Evolutionary conservation across 2,888 invertebrate genomes (phyloP).

Genomic region (Cactoblastis cactorum): DNA sequence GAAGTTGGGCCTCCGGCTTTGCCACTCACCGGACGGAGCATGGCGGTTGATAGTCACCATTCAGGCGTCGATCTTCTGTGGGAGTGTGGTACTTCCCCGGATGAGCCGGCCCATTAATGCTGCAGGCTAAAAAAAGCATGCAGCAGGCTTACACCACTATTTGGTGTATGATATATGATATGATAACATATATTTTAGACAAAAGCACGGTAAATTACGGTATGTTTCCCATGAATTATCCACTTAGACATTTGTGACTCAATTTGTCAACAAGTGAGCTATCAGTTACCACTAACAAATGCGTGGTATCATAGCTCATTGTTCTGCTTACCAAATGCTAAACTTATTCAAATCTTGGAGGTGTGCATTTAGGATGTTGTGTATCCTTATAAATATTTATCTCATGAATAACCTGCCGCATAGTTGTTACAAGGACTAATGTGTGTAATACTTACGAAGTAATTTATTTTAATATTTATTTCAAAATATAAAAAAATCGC

Average conservation of each 20-base stretch:
- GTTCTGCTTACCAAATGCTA: slow-evolving; percentile 46
- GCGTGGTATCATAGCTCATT: slow-evolving; percentile 38
- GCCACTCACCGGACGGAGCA: too few relatives aligned
- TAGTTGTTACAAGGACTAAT: slow-evolving; percentile 20
- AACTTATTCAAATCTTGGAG: slow-evolving; percentile 44
- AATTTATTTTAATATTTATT: not conserved
- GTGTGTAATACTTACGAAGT: not conserved
- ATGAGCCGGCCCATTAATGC: too few relatives aligned
- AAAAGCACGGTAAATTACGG: slow-evolving; percentile 16
- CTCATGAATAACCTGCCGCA: slow-evolving; percentile 28
- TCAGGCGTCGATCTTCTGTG: too few relatives aligned
- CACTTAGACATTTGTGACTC: slow-evolving; percentile 37
- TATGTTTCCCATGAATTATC: slow-evolving; percentile 22
- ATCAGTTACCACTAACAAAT: slow-evolving; percentile 40
- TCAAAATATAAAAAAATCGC: too few relatives aligned
- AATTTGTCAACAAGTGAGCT: slow-evolving; percentile 41
- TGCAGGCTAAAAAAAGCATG: too few relatives aligned
- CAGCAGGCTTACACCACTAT: too few relatives aligned
- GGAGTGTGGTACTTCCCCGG: too few relatives aligned
- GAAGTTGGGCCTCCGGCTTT: too few relatives aligned
- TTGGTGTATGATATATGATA: too few relatives aligned
- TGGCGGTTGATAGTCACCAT: too few relatives aligned
- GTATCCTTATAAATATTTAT: slow-evolving; percentile 58
- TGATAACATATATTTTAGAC: too few relatives aligned
- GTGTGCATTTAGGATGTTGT: slow-evolving; percentile 54